phyloP scores from a whole-genome alignment of 2,113 vertebrate species.

The Indri indri region DNA sequence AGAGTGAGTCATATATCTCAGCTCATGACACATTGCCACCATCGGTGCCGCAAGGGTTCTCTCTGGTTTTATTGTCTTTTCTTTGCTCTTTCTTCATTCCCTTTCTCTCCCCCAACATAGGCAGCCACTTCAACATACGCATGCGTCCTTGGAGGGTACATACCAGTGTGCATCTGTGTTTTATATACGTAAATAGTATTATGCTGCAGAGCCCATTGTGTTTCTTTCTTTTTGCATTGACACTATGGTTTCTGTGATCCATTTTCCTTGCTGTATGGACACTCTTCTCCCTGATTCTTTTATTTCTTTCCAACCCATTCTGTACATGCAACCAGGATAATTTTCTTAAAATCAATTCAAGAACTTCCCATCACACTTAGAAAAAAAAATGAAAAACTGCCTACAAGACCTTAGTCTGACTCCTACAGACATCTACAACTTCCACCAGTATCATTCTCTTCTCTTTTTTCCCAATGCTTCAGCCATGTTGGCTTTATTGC shows the following conservation, averaged over 20 bases:
- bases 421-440: not conserved
- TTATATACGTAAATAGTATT: not conserved
- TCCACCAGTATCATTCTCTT: not conserved
- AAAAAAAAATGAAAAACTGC: not conserved
- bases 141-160: not conserved
- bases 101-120: not conserved
- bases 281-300: not conserved
- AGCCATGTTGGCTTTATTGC: not conserved
- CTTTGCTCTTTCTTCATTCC: not conserved
- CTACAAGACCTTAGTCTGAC: not conserved
- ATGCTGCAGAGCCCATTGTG: not conserved
- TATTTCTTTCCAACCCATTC: not conserved
- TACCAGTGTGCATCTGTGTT: not conserved
- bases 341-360: not conserved
- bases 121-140: not conserved
- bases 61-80: not conserved
- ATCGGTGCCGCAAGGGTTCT: not conserved
- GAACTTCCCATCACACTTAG: not conserved
- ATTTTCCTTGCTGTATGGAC: not conserved
- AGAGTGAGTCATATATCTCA: not conserved
- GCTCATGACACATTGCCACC: not conserved
- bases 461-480: not conserved
- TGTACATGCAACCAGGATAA: not conserved
- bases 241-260: not conserved
- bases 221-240: not conserved